Evolutionary conservation across 2,888 invertebrate species (phyloP), one percentile per base, ranked within the genome.

Genomic region (Gymnoscelis rufifasciata): DNA sequence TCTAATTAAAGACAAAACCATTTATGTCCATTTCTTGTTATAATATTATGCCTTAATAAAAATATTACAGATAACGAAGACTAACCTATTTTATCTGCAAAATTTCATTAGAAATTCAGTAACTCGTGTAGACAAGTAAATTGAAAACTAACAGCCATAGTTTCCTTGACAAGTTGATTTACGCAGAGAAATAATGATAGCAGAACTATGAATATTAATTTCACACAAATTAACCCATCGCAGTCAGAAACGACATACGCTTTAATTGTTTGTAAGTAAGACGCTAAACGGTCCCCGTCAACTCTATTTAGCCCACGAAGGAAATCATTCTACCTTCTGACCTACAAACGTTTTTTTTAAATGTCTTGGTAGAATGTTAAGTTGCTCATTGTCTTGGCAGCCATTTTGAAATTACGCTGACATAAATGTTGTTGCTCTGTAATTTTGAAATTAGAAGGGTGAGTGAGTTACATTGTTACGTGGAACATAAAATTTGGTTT

Each of bases 231-330:
- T 14, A 52, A 48, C 31, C 40, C 36, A 48, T 48, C 29, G 31
- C 38, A 35, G 47, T 45, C 36, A 12, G 35, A 36, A 44, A 12
- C 27, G 46, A 51, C 39, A 48, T 27, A 52, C 48, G 28, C 33
- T 37, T 52, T 78, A 84, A 84, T 83, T 78, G 82, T 72, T 73
- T 69, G 82, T 75, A 66, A 82, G 74, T 78, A 81, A 83, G 71
- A 68, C 66, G 78, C 64, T 82, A 84, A 84, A 67, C 63, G 62
- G 64, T 54, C 43, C 59, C 69, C 64, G 71, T 74, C 79, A 65
- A 51, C 51, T 43, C 54, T 47, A 45, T 58, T 66, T 59, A 50
- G 51, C 52, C 45, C 54, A 6, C 5, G 35, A 10, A 11, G 10
- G 8, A 19, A 35, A 35, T 10, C 19, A 35, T 35, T 14, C 5